Base-by-base conservation (phyloP, 2,797 vertebrate species). In the Pipistrellus kuhlii region DNA sequence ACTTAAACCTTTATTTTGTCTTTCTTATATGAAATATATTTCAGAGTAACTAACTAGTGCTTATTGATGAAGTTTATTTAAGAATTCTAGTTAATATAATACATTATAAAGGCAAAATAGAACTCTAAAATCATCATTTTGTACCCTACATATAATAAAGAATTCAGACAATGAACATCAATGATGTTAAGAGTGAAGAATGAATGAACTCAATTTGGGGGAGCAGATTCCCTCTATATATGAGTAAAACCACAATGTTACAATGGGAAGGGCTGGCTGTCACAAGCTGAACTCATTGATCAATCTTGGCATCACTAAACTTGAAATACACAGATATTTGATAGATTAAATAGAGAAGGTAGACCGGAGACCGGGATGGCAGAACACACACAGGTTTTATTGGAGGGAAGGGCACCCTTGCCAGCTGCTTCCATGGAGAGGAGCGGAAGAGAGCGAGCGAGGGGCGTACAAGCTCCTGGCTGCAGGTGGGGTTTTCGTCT, bases 21-120 rank as follows among this genome's bases (percentile, higher is more conserved):
- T 76, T 75, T 46, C 80, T 62, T 88, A 72, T 62, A 87, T 69
- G 13, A 94, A 84, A 72, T 93, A 9, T 86, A 87, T 90, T 93
- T 89, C 48, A 89, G n/a, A 83, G 59, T 80, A 93, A 82, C 18
- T 5, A 38, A 25, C 3, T 35, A 77, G 62, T 21, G 62, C 41
- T 85, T 73, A 9, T 38, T 91, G 75, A 80, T 92, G 10, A 82
- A 81, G 3, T 6, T 15, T 69, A 38, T 41, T 85, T 62, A 66
- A 91, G 27, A 94, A 64, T 76, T 72, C 8, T 9, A 75, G 46
- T 51, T 80, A 66, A 80, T 44, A 73, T 80, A 66, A 80, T 44
- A 73, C 21, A 59, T 27, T 88, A 77, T 44, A 80, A 46, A 85
- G 35, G 21, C 30, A 95, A 92, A 27, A 48, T 17, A n/a, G 13